Evolutionary conservation across 2,888 invertebrate genomes (phyloP), one percentile per base, ranked within the genome.

Genomic region (Vandiemenella viatica): DNA sequence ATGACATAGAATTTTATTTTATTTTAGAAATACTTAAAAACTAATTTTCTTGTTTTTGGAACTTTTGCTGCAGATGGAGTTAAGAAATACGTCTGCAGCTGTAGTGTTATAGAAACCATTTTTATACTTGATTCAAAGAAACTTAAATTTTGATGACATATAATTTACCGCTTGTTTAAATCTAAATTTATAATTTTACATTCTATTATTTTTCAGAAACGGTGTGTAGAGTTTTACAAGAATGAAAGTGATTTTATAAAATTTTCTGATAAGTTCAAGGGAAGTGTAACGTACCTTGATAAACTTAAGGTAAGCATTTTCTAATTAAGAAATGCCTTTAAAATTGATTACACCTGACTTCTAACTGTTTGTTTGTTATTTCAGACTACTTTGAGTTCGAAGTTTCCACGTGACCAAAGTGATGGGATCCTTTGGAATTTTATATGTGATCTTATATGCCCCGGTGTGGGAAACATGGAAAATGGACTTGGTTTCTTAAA

Each of bases 141-240:
- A n/a, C n/a, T n/a, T n/a, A n/a, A n/a, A n/a, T n/a, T n/a, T n/a
- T n/a, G n/a, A n/a, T n/a, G n/a, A n/a, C n/a, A n/a, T n/a, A n/a
- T n/a, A n/a, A n/a, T n/a, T n/a, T n/a, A n/a, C n/a, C n/a, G n/a
- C n/a, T n/a, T n/a, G n/a, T n/a, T n/a, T n/a, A n/a, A n/a, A n/a
- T n/a, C n/a, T n/a, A n/a, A n/a, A n/a, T n/a, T n/a, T n/a, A n/a
- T n/a, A n/a, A n/a, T n/a, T n/a, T n/a, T n/a, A n/a, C n/a, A n/a
- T 47, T 49, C 22, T 46, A 20, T 47, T 47, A 47, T 45, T 46
- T 62, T 66, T 21, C 61, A 75, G 73, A 80, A 82, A 65, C 79
- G 80, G 61, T 81, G 87, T 60, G 81, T 85, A 13, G 85, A 88
- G 57, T 91, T 89, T 66, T 91, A 91, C 62, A 75, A 77, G 52